Conservation (phyloP, 2,113 vertebrate genomes). For the Corythoichthys intestinalis region DNA sequence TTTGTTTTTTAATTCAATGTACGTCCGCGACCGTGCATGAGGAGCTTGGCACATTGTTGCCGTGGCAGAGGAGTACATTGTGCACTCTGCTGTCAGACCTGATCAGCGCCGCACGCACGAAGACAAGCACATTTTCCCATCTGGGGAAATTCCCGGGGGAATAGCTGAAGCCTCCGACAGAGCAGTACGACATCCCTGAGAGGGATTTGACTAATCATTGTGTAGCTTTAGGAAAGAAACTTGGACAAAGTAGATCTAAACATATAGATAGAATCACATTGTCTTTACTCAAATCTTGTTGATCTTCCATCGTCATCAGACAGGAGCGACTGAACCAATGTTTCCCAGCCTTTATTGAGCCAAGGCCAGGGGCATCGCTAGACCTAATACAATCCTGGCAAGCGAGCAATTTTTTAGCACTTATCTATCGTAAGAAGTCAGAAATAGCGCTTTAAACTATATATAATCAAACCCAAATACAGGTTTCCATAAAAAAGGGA, state of each 20-base stretch:
- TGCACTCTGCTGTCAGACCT: constrained; percentile 56
- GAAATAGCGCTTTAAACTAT: no score
- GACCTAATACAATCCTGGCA: no score
- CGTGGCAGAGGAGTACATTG: constrained; percentile 24
- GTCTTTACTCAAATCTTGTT: neutral
- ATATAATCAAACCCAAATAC: no score
- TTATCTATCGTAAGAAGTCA: no score
- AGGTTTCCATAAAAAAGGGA: no score
- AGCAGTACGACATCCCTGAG: neutral
- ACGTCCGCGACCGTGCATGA: constrained; percentile 20
- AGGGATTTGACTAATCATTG: neutral
- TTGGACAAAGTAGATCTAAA: neutral
- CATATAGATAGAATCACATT: neutral
- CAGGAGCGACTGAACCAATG: neutral
- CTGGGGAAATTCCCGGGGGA: constrained; percentile 14
- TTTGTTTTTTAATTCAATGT: constrained; percentile 10
- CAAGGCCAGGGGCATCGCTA: no score
- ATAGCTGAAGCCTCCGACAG: neutral
- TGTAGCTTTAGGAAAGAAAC: neutral
- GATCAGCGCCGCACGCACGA: constrained; percentile 48
- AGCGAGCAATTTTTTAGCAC: no score
- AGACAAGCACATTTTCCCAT: constrained; percentile 52
- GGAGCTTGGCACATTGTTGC: constrained; percentile 18
- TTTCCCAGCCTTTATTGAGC: neutral
- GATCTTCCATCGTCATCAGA: neutral